These are phyloP conservation scores for Scaptomyza caliginosa DNA, from an alignment of 2,888 invertebrate genomes.

Conservation along the genomic window DNA sequence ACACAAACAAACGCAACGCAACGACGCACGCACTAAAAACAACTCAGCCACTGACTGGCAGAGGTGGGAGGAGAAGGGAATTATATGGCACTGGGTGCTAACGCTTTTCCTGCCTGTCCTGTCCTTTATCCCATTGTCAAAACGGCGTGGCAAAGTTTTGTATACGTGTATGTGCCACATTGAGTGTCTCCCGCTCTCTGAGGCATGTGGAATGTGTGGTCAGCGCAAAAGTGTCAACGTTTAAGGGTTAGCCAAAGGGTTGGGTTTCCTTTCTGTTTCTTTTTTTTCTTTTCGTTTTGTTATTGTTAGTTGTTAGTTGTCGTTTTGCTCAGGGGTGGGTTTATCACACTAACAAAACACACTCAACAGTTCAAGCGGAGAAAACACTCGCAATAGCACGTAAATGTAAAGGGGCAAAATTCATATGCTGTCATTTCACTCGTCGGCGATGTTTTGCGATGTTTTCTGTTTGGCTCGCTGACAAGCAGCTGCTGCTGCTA, in stretches of 20 bases:
- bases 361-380: conserved; percentile 6
- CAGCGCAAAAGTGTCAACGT: conserved; percentile 72
- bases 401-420: conserved; percentile 27
- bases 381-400: conserved; percentile 20
- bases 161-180: conserved; percentile 1
- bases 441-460: conserved; percentile 70
- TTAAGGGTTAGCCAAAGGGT: conserved; percentile 73
- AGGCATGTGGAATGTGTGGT: conserved; percentile 60
- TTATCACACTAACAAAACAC: background rate
- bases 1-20: conserved; percentile 46
- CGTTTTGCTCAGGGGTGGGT: conserved; percentile 30
- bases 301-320: background rate
- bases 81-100: conserved; percentile 10
- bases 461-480: conserved; percentile 35
- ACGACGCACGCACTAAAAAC: conserved; percentile 55
- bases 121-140: conserved; percentile 4
- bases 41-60: conserved; percentile 36
- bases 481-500: conserved; percentile 26
- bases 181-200: conserved; percentile 34
- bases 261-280: conserved; percentile 34
- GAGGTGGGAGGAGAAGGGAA: background rate
- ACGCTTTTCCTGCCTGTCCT: conserved; percentile 19
- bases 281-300: background rate
- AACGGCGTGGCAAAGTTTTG: background rate
- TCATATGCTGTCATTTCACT: conserved; percentile 46